Conservation (phyloP, 2,888 invertebrate genomes). For the Escarpia spicata region DNA sequence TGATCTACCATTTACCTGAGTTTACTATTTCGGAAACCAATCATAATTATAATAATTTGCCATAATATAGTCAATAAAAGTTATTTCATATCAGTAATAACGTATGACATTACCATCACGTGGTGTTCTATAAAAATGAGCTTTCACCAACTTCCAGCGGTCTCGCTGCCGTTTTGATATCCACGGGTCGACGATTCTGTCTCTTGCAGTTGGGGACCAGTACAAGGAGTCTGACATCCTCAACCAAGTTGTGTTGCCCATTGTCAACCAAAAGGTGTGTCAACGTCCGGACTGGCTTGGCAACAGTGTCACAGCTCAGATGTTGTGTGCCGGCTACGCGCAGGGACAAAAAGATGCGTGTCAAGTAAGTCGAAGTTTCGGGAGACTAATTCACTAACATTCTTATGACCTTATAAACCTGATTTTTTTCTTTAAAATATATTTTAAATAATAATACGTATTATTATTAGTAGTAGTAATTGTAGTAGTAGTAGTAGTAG, state of each 20-base stretch:
- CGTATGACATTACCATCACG: neutral
- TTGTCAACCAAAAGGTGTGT: neutral
- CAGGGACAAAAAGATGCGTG: slow-evolving; percentile 18
- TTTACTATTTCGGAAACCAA: neutral
- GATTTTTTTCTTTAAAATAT: no score
- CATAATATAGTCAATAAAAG: neutral
- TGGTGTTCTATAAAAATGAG: neutral
- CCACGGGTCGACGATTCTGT: neutral
- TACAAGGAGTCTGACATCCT: neutral
- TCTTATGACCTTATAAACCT: no score
- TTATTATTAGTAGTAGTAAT: neutral
- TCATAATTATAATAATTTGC: neutral
- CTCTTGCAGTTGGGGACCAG: neutral
- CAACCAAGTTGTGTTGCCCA: neutral
- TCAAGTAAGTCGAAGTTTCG: neutral
- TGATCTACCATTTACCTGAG: neutral
- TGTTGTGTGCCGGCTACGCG: slow-evolving; percentile 19
- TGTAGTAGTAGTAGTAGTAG: neutral
- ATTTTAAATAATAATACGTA: no score
- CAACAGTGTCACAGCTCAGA: neutral
- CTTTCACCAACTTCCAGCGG: no score
- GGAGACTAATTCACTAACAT: neutral
- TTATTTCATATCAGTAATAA: neutral
- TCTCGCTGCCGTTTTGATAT: neutral
- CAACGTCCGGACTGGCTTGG: neutral